phyloP scores from a whole-genome alignment of 2,888 invertebrate species.

The Margaritifera margaritifera region DNA sequence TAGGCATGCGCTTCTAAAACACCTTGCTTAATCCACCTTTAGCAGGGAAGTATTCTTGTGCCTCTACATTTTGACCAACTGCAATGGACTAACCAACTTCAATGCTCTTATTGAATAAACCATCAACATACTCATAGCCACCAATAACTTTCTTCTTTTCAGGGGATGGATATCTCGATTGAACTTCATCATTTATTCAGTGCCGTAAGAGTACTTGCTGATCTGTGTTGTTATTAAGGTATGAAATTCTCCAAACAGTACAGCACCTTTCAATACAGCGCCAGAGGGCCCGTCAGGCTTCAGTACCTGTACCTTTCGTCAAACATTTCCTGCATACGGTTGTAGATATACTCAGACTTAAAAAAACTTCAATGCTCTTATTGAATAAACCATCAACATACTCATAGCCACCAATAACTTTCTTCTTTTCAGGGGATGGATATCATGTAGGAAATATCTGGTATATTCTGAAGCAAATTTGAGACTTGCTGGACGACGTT shows the following conservation, averaged over 20 bases:
- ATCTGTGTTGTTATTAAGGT: constrained; percentile 22
- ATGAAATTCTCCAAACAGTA: constrained; percentile 25
- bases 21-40: no score
- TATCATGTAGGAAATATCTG: background rate
- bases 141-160: constrained; percentile 12
- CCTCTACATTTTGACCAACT: no score
- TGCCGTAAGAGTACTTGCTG: constrained; percentile 34
- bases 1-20: no score
- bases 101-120: constrained; percentile 29
- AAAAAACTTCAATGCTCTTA: constrained; percentile 19
- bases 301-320: constrained; percentile 1
- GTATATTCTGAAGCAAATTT: background rate
- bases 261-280: constrained; percentile 35
- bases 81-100: constrained; percentile 13
- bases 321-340: background rate
- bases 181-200: constrained; percentile 25
- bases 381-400: constrained; percentile 27
- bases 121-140: constrained; percentile 17
- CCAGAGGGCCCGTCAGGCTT: constrained; percentile 23
- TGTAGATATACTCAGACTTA: background rate
- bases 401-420: background rate
- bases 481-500: background rate
- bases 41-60: no score
- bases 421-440: constrained; percentile 19
- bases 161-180: constrained; percentile 12